Conservation (phyloP, 2,797 vertebrate species). For the Melanogrammus aeglefinus region DNA sequence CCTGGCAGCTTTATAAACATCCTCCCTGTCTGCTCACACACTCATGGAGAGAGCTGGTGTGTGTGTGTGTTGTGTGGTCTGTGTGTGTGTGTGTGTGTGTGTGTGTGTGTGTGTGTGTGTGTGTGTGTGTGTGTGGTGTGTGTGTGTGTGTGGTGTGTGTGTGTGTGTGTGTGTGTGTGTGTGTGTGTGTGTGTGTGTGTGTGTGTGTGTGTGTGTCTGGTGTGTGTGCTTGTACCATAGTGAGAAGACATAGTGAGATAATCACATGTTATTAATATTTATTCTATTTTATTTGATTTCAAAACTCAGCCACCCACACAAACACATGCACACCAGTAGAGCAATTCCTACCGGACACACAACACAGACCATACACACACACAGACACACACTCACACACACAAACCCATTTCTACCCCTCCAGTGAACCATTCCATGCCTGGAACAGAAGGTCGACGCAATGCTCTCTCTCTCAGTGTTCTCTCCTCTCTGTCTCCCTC, state of each 20-base stretch:
- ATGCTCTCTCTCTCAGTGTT: slow-evolving; percentile 30
- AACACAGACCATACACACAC: not conserved
- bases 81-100: slow-evolving; percentile 37
- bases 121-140: slow-evolving; percentile 15
- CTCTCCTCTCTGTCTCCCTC: slow-evolving; percentile 28
- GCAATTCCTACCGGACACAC: no score
- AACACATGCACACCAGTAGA: no score
- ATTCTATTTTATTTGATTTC: no score
- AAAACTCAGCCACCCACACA: no score
- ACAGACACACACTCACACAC: not conserved
- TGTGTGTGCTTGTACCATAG: not conserved
- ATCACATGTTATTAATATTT: no score
- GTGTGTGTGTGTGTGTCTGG: not conserved
- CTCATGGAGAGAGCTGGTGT: slow-evolving; percentile 34
- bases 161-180: slow-evolving; percentile 35
- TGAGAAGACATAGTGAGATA: not conserved
- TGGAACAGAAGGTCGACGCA: slow-evolving; percentile 48
- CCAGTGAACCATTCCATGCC: slow-evolving; percentile 54
- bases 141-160: slow-evolving; percentile 35
- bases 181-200: slow-evolving; percentile 1
- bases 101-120: slow-evolving; percentile 1
- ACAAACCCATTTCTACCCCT: slow-evolving; percentile 35
- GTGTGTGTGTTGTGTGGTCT: slow-evolving; percentile 35
- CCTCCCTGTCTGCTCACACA: slow-evolving; percentile 44
- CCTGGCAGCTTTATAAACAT: slow-evolving; percentile 63